phyloP scores from a whole-genome alignment of 2,797 vertebrate genomes.

The Percopsis omiscomaycus region DNA sequence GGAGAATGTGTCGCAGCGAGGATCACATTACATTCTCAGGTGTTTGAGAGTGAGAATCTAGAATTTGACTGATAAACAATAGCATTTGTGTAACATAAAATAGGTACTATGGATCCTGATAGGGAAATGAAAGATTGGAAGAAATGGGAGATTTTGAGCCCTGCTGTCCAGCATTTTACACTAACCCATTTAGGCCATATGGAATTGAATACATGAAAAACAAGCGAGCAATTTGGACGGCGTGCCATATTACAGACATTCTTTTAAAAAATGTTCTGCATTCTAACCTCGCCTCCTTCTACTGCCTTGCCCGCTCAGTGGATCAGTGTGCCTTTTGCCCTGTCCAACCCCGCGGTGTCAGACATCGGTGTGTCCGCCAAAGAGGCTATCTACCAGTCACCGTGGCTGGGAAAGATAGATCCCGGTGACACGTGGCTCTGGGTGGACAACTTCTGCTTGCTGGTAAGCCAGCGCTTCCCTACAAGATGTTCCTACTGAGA shows the following conservation, averaged over 20 bases:
- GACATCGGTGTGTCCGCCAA: slow-evolving; percentile 88
- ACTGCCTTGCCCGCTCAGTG: slow-evolving; percentile 76
- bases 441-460: slow-evolving; percentile 91
- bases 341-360: slow-evolving; percentile 89
- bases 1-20: too few species aligned
- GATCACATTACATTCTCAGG: too few species aligned
- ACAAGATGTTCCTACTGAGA: too few species aligned
- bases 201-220: not conserved
- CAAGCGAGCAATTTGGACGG: not conserved
- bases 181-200: too few species aligned
- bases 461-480: slow-evolving; percentile 76
- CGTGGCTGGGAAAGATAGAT: slow-evolving; percentile 89
- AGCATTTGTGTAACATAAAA: too few species aligned
- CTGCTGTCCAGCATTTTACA: too few species aligned
- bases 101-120: too few species aligned
- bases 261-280: slow-evolving; percentile 9
- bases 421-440: slow-evolving; percentile 85
- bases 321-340: slow-evolving; percentile 94
- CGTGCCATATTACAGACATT: not conserved
- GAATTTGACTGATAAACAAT: too few species aligned
- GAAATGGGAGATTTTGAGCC: too few species aligned
- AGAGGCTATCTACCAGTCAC: slow-evolving; percentile 82
- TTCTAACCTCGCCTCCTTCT: not conserved
- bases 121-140: too few species aligned
- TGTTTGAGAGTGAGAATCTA: too few species aligned